Evolutionary conservation across 2,888 invertebrate species (phyloP).

Genomic region (Cantharis nigra): DNA sequence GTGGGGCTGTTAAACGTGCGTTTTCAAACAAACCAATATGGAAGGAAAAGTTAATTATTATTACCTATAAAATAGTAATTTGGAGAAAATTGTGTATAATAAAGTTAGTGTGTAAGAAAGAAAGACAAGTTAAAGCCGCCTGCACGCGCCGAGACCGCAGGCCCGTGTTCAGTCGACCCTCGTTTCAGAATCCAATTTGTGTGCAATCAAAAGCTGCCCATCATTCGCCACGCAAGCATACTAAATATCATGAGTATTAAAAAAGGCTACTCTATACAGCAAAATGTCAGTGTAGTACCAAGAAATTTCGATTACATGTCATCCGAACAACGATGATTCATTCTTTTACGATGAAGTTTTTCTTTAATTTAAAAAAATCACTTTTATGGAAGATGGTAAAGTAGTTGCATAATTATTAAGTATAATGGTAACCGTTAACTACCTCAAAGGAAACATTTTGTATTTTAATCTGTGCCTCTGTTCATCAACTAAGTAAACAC

Average conservation of each 20-base stretch:
- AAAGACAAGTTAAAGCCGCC: conserved; percentile 36
- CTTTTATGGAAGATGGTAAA: background rate
- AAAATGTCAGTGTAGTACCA: background rate
- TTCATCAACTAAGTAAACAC: conserved; percentile 44
- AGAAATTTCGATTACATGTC: background rate
- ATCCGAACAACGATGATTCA: background rate
- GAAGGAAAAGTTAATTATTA: background rate
- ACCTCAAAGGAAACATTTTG: conserved; percentile 38
- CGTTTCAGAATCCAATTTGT: conserved; percentile 47
- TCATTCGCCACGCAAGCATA: conserved; percentile 45
- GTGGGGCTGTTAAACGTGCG: background rate
- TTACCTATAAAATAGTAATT: conserved; percentile 12
- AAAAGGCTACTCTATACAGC: background rate
- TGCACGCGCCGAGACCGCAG: conserved; percentile 41
- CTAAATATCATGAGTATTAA: conserved; percentile 19
- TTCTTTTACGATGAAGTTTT: background rate
- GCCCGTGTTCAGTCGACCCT: conserved; percentile 36
- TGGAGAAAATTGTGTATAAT: conserved; percentile 34
- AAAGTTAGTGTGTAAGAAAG: conserved; percentile 38
- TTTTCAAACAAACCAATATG: background rate
- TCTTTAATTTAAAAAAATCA: background rate
- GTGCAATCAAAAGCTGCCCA: conserved; percentile 49
- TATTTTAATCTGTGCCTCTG: conserved; percentile 39
- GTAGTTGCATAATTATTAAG: background rate
- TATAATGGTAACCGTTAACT: conserved; percentile 33